Evolutionary conservation across 2,113 vertebrate species (phyloP).

Genomic region (Puntigrus tetrazona): DNA sequence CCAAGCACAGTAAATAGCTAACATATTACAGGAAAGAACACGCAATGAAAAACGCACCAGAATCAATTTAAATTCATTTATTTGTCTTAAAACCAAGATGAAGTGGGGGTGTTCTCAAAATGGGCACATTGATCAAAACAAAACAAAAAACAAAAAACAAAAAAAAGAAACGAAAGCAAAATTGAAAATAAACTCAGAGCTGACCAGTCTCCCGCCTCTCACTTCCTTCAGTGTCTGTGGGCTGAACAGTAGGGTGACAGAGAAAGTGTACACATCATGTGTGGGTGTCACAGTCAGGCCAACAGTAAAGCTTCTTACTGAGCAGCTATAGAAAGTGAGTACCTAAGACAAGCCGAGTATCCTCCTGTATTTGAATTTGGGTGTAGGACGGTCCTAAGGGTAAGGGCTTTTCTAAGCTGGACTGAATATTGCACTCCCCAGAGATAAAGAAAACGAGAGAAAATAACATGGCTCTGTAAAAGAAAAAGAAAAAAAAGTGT

Average conservation of each 20-base stretch:
- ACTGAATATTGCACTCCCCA: slow-evolving; percentile 80
- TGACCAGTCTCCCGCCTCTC: slow-evolving; percentile 66
- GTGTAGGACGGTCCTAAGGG: slow-evolving; percentile 64
- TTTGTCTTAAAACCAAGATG: slow-evolving; percentile 81
- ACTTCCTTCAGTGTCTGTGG: slow-evolving; percentile 65
- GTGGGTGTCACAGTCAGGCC: slow-evolving; percentile 52
- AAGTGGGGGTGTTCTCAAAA: slow-evolving; percentile 77
- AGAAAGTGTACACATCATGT: slow-evolving; percentile 60
- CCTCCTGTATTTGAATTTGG: slow-evolving; percentile 42
- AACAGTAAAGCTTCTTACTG: slow-evolving; percentile 63
- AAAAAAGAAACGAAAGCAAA: no score
- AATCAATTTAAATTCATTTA: slow-evolving; percentile 70
- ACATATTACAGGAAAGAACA: neutral
- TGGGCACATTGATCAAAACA: slow-evolving; percentile 69
- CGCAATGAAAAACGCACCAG: neutral
- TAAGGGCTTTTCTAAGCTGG: slow-evolving; percentile 71
- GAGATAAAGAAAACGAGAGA: slow-evolving; percentile 55
- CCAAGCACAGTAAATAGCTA: neutral
- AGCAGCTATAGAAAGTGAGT: slow-evolving; percentile 62
- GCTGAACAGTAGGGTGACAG: slow-evolving; percentile 64
- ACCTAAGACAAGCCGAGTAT: slow-evolving; percentile 62
- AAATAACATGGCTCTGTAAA: slow-evolving; percentile 71
- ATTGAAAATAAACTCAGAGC: slow-evolving; percentile 32
- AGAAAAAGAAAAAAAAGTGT: slow-evolving; percentile 54
- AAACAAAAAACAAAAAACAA: slow-evolving; percentile 54